Base-by-base conservation (phyloP, 2,113 vertebrate genomes). In the Daphoenositta chrysoptera region DNA sequence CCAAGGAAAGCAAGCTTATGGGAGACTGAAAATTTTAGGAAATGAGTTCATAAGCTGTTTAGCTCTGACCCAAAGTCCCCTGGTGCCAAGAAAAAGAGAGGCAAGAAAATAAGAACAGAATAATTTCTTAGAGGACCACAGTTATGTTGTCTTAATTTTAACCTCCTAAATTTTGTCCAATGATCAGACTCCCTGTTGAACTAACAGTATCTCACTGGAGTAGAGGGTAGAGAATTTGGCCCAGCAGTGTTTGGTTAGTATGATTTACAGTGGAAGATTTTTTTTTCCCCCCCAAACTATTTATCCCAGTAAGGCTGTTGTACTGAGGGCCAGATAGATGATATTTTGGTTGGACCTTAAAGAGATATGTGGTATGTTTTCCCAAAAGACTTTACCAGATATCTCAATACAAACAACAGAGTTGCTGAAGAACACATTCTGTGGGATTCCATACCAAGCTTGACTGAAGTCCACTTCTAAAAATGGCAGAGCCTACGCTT, bases 1-100 rank as follows among this genome's bases (percentile, higher is more conserved):
- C 95, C 89, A 96, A 96, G 85, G 94, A 96, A 95, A 98, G 77
- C 89, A 95, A 94, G 92, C 94, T 97, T 97, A 97, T 70, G 93
- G 96, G 95, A 96, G 73, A 89, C 89, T 95, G 94, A 93, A 98
- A 94, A 96, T 85, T 96, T 96, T 94, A 90, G 96, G 94, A 93
- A 97, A 94, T 77, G 69, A 83, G 94, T 97, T 97, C 96, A 96
- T 95, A 96, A 95, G 93, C 84, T 94, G 91, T 96, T 96, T 84
- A 93, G 94, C 97, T 96, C 89, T 95, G 96, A 96, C 97, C 94
- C 47, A 10, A 83, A 94, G 88, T 96, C 94, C 85, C 89, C 35
- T 5, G 9, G 75, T 96, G 93, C 94, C 96, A 96, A 97, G 90
- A 85, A 96, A 97, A 93, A 95, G 90, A 96, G 58, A 96, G 45